Base-by-base conservation (phyloP, 2,888 invertebrate genomes). In the Meganola albula region DNA sequence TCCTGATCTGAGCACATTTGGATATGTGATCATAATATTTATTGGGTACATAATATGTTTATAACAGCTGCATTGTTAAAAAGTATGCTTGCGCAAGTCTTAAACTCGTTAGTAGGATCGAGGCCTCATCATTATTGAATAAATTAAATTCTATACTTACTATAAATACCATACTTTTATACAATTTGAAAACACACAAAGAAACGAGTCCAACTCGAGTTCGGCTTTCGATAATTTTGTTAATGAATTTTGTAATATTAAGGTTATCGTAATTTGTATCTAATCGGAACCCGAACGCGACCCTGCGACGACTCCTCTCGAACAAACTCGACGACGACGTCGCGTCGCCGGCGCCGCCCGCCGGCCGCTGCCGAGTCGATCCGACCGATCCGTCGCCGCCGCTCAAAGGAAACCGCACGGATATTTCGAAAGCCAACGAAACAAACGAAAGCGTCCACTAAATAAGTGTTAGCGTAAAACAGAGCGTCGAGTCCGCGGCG, bases 341-440 rank as follows among this genome's bases (percentile, higher is more conserved):
- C n/a, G n/a, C n/a, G n/a, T 56, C 53, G 58, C 58, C 57, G 58
- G 72, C 59, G 65, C 67, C 71, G 63, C 70, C 74, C 82, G 80
- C 78, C 79, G 76, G 80, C 75, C 79, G 74, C 75, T 69, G 66
- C 71, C 79, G 76, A 58, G 58, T 73, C 59, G 65, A 68, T 72
- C 63, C 70, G 74, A 83, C 80, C 78, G 79, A 76, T 82, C 75
- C 79, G 74, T 76, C 70, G 66, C 71, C 79, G 76, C 74, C 58
- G 65, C 67, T 63, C 65, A 74, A 79, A 78, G 62, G 63, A 78
- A 82, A 77, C 71, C 83, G 83, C 84, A 80, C 84, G 62, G 76
- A 80, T 79, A 79, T 76, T 82, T 80, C 53, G 74, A 75, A 82
- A 83, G 82, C 77, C 74, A 80, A 82, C 78, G 74, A 77, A 82